Percentiles rank a stretch among this genome's conserved stretches.
Evolutionary conservation across 2,888 invertebrate genomes (phyloP).

Genomic region (Acheta domesticus): DNA sequence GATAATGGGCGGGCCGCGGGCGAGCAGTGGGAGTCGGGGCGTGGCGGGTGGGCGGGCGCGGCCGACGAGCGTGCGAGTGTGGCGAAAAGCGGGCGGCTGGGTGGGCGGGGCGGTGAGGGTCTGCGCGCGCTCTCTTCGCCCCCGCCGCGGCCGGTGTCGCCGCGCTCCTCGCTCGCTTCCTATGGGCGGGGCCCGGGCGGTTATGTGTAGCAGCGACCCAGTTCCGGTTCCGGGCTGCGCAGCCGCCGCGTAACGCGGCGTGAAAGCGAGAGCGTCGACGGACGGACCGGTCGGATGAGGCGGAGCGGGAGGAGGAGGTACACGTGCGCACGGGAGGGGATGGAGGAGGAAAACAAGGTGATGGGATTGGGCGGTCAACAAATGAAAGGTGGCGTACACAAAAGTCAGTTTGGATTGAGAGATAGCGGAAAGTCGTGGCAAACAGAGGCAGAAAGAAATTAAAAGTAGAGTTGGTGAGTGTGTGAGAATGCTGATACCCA

Average conservation of each 20-base stretch:
- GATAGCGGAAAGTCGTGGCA: no score
- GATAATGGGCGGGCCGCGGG: no score
- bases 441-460: no score
- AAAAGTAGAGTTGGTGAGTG: no score
- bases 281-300: not conserved
- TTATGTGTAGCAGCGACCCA: slow-evolving; percentile 5
- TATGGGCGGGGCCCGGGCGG: not conserved
- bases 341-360: not conserved
- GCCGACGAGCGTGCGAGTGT: no score
- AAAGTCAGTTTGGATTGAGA: no score
- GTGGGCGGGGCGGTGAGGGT: not conserved
- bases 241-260: not conserved
- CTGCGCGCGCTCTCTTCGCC: not conserved
- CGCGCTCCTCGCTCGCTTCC: not conserved
- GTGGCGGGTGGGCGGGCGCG: no score
- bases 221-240: not conserved
- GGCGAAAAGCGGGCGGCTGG: not conserved
- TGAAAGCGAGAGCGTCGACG: not conserved
- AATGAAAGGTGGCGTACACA: no score
- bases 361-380: no score
- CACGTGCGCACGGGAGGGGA: not conserved
- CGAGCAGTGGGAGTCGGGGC: no score
- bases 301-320: not conserved
- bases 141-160: not conserved
- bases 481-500: no score